Conservation (phyloP, 92 coral and sea anemone genomes). For the Porites cylindrica region DNA sequence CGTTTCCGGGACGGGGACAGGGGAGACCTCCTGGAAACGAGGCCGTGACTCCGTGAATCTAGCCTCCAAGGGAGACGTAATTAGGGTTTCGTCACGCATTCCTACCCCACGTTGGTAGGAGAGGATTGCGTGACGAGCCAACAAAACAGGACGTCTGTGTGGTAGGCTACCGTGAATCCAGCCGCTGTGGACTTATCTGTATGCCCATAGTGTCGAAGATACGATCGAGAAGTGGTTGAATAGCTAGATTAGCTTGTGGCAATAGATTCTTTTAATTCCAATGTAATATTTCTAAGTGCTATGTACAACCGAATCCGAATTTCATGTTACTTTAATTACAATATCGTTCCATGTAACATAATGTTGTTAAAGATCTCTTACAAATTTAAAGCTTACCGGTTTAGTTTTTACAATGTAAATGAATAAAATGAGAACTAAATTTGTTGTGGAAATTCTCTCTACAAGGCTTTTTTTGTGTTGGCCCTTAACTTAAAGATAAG, state of each 20-base stretch:
- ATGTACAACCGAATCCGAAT: not conserved
- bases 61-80: not conserved
- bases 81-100: not conserved
- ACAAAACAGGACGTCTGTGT: not conserved
- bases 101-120: not conserved
- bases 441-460: not conserved
- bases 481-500: no score
- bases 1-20: no score
- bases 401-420: slow-evolving; percentile 30
- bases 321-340: not conserved
- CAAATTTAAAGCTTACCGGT: not conserved
- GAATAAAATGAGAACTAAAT: slow-evolving; percentile 7
- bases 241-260: not conserved
- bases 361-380: slow-evolving; percentile 1
- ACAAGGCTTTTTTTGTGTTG: no score
- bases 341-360: slow-evolving; percentile 25
- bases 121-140: not conserved
- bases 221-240: not conserved
- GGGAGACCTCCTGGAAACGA: no score
- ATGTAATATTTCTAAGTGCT: not conserved
- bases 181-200: no score
- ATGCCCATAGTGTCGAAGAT: not conserved
- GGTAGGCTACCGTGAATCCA: no score
- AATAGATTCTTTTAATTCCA: not conserved
- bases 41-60: no score